Percentiles rank a stretch among this genome's conserved stretches.
Evolutionary conservation across 2,888 invertebrate genomes (phyloP).

Genomic region (Phymatocera aterrima): DNA sequence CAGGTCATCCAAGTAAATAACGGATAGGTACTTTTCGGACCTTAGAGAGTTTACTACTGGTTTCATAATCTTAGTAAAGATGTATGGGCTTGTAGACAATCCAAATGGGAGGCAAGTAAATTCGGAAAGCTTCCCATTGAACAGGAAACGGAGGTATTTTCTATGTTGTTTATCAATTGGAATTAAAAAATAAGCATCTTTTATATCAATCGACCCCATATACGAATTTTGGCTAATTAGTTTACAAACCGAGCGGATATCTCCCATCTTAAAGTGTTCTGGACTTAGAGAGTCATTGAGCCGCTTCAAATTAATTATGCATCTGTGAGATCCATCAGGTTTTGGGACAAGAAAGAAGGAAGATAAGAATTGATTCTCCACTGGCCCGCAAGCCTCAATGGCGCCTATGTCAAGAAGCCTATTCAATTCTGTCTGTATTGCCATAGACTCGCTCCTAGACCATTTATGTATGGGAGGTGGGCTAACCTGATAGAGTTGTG

Average conservation of each 20-base stretch:
- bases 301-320: constrained; percentile 3
- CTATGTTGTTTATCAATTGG: constrained; percentile 46
- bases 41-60: constrained; percentile 40
- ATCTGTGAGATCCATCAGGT: constrained; percentile 6
- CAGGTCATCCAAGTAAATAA: constrained; percentile 51
- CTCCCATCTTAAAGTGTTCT: constrained; percentile 9
- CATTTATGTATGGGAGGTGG: constrained; percentile 17
- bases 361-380: constrained; percentile 8
- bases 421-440: constrained; percentile 11
- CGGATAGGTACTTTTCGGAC: constrained; percentile 26
- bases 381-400: background rate
- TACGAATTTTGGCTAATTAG: constrained; percentile 2
- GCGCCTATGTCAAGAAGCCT: constrained; percentile 12
- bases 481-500: background rate
- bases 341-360: constrained; percentile 13
- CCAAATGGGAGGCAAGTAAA: constrained; percentile 55
- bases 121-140: constrained; percentile 48
- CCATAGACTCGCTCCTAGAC: constrained; percentile 1
- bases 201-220: constrained; percentile 13
- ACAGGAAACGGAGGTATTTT: constrained; percentile 55
- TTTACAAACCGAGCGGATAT: background rate
- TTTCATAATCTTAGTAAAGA: constrained; percentile 51
- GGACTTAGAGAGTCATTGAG: background rate
- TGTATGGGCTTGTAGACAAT: constrained; percentile 46
- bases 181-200: constrained; percentile 31